Evolutionary conservation across 2,113 vertebrate genomes (phyloP).

Genomic region (Pachycephala philippinensis): DNA sequence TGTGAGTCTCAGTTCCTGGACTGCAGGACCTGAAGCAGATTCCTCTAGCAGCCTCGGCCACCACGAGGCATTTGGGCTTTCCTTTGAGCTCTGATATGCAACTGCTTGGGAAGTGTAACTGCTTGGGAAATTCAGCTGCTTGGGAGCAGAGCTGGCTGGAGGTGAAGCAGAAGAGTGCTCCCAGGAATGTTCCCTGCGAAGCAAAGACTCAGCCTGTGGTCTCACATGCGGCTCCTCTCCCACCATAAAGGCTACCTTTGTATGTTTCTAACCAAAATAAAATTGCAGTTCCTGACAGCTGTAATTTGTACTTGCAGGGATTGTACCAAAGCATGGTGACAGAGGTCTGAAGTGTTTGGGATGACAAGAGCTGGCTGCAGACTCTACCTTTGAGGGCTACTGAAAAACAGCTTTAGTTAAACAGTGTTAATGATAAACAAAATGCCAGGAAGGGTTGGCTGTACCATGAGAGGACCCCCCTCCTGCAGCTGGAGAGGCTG

Average conservation of each 20-base stretch:
- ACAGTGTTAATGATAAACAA: constrained; percentile 6
- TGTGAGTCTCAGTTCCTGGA: background rate
- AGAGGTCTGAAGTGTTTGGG: constrained; percentile 13
- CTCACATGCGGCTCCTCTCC: background rate
- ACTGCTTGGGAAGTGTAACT: background rate
- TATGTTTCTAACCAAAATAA: constrained; percentile 29
- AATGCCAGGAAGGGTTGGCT: background rate
- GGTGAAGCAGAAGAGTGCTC: background rate
- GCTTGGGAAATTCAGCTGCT: background rate
- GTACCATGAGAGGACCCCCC: background rate
- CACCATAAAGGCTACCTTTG: background rate
- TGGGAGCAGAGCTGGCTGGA: background rate
- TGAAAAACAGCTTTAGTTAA: background rate
- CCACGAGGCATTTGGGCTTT: background rate
- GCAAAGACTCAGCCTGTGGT: background rate
- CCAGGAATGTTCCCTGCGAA: background rate
- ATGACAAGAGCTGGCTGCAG: background rate
- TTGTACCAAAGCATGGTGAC: background rate
- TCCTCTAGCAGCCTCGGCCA: background rate
- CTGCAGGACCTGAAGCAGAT: background rate
- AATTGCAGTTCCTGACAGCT: background rate
- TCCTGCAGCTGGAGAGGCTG: background rate
- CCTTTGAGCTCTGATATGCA: background rate
- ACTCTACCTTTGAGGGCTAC: background rate
- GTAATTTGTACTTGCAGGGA: background rate